A percentile compares a stretch with the other conserved stretches of the same genome.
These are phyloP conservation scores for Pedionomus torquatus DNA, from an alignment of 2,113 vertebrate species.

Conservation along the genomic window DNA sequence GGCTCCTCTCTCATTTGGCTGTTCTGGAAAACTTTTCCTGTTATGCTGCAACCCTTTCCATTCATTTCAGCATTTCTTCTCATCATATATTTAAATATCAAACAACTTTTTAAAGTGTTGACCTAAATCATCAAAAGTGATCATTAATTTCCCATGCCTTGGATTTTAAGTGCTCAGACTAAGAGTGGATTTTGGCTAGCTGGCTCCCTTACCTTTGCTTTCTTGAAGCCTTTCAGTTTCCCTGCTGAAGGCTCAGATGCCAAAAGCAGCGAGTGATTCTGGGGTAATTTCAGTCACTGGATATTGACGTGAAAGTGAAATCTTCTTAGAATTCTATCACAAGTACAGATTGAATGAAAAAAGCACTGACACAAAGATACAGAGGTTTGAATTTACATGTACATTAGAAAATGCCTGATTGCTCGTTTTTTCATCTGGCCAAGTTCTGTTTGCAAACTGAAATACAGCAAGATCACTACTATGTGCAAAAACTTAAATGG, in stretches of 20 bases:
- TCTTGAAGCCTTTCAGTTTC: not conserved
- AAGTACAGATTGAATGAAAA: not conserved
- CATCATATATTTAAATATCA: not conserved
- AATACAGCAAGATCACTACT: not conserved
- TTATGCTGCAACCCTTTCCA: not conserved
- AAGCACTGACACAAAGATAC: not conserved
- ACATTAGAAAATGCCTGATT: not conserved
- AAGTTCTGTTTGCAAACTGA: not conserved
- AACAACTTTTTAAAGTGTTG: not conserved
- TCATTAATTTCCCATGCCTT: not conserved
- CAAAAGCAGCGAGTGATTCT: no score
- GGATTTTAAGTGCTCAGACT: not conserved
- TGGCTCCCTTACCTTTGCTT: not conserved
- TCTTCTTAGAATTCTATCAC: not conserved
- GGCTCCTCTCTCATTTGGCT: not conserved
- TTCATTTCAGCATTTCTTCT: not conserved
- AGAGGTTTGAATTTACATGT: not conserved
- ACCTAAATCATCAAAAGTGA: not conserved
- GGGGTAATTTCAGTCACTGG: not conserved
- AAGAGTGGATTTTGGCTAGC: not conserved
- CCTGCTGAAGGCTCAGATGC: not conserved
- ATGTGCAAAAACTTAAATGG: not conserved
- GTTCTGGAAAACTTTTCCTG: not conserved
- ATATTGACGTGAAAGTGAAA: not conserved
- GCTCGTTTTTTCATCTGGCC: not conserved